These are phyloP conservation scores for Micromussa lordhowensis DNA, from an alignment of 92 coral and sea anemone species.

Conservation along the genomic window DNA sequence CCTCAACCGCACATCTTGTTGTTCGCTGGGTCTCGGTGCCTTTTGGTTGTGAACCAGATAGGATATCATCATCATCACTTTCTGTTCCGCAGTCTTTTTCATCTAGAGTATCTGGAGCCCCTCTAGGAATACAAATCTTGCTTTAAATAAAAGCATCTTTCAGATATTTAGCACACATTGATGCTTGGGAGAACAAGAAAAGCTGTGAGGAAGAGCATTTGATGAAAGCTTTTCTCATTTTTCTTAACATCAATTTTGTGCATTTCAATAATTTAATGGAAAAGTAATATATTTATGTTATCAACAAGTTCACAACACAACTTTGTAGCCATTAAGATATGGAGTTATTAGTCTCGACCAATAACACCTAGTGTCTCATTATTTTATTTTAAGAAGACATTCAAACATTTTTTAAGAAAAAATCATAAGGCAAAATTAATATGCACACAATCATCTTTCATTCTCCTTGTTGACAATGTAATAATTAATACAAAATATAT, in stretches of 20 bases:
- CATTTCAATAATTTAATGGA: not conserved
- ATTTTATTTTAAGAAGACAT: too few species aligned
- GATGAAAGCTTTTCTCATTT: too few species aligned
- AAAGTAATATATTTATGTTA: not conserved
- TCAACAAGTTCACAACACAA: not conserved
- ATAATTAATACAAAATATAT: too few species aligned
- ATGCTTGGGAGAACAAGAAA: not conserved
- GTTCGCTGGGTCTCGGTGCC: not conserved
- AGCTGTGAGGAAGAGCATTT: not conserved
- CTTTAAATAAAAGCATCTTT: not conserved
- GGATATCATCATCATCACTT: slow-evolving; percentile 43
- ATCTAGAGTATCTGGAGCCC: slow-evolving; percentile 71
- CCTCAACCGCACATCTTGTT: slow-evolving; percentile 40
- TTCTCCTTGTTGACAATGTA: not conserved
- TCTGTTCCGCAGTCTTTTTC: slow-evolving; percentile 80
- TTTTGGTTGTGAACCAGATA: slow-evolving; percentile 50
- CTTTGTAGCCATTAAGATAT: not conserved
- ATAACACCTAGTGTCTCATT: too few species aligned
- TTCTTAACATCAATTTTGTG: not conserved
- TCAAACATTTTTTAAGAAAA: too few species aligned
- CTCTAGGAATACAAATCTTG: slow-evolving; percentile 38
- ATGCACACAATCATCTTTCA: not conserved
- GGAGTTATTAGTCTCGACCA: too few species aligned
- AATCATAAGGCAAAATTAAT: not conserved
- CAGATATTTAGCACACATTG: not conserved